These are phyloP conservation scores for Zoanthus sansibaricus DNA, from an alignment of 92 coral and sea anemone species.

Conservation along the genomic window DNA sequence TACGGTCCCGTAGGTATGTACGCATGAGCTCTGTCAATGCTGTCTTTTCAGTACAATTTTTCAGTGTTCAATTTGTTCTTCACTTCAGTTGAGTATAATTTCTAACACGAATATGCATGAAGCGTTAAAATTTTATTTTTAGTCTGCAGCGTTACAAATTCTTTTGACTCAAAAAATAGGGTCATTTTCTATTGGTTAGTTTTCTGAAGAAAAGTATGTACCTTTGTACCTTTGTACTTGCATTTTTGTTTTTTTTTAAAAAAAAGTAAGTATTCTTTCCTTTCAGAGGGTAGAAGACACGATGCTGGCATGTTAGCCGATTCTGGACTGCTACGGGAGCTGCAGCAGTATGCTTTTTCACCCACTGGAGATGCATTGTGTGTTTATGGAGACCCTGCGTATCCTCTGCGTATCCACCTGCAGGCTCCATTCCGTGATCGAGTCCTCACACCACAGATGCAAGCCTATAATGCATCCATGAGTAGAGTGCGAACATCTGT, in stretches of 20 bases:
- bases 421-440: constrained; percentile 26
- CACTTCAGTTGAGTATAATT: too few relatives aligned
- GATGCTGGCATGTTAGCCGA: not conserved
- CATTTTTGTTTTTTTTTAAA: too few relatives aligned
- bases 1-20: not conserved
- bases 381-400: constrained; percentile 41
- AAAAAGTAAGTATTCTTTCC: not conserved
- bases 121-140: too few relatives aligned
- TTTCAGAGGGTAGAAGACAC: constrained; percentile 11
- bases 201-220: too few relatives aligned
- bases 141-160: too few relatives aligned
- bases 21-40: not conserved
- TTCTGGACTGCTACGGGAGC: constrained; percentile 19
- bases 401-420: constrained; percentile 43
- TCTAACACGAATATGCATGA: too few relatives aligned
- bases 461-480: constrained; percentile 18
- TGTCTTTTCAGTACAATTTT: too few relatives aligned
- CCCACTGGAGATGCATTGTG: constrained; percentile 26
- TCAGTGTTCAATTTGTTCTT: too few relatives aligned
- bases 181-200: too few relatives aligned
- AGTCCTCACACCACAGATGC: constrained; percentile 31
- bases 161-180: too few relatives aligned
- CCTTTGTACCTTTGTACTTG: too few relatives aligned
- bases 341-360: constrained; percentile 35
- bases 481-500: constrained; percentile 17